Evolutionary conservation across 2,113 vertebrate species (phyloP).

Genomic region (Campylomormyrus numenius): DNA sequence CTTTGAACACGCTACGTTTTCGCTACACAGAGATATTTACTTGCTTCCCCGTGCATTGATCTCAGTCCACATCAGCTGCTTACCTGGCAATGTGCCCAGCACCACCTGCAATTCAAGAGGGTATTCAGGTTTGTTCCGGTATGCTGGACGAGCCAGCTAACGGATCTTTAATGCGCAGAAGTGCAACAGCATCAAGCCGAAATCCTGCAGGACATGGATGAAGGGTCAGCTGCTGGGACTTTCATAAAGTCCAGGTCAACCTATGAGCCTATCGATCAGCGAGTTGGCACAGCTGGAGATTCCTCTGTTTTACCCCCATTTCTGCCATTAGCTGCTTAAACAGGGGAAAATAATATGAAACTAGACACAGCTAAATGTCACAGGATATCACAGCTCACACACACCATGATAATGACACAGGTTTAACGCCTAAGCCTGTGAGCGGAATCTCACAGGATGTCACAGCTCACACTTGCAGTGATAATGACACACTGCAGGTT

Average conservation of each 20-base stretch:
- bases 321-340: neutral
- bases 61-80: neutral
- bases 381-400: neutral
- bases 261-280: neutral
- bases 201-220: neutral
- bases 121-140: neutral
- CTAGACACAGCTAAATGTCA: no score
- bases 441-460: neutral
- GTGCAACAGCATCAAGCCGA: neutral
- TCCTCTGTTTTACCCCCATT: neutral
- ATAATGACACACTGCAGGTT: no score
- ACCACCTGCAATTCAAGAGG: neutral
- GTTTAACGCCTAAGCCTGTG: neutral
- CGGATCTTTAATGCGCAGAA: neutral
- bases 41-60: neutral
- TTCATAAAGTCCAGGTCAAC: neutral
- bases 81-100: neutral
- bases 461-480: neutral
- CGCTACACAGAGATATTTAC: neutral
- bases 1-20: neutral
- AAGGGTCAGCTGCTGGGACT: neutral
- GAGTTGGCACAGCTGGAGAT: neutral
- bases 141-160: neutral
- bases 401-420: neutral
- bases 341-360: neutral